Evolutionary conservation across 2,888 invertebrate genomes (phyloP).

Genomic region (Lasius fuliginosus): DNA sequence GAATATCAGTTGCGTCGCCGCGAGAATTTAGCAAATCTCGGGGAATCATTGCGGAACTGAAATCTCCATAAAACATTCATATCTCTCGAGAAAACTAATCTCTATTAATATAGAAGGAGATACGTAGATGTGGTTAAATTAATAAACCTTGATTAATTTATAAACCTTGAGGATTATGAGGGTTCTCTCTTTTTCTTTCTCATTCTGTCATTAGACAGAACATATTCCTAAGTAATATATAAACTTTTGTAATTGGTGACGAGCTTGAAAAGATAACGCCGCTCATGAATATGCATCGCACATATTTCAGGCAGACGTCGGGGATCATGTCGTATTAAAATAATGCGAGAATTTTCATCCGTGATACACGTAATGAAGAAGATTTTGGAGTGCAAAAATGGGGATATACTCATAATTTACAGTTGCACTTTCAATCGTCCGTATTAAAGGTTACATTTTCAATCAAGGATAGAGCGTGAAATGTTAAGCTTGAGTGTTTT

Average conservation of each 20-base stretch:
- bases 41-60: neutral
- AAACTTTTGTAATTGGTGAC: conserved; percentile 1
- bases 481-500: neutral
- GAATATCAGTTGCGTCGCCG: neutral
- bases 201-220: neutral
- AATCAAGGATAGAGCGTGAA: neutral
- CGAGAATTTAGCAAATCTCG: neutral
- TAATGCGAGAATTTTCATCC: neutral
- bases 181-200: neutral
- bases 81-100: neutral
- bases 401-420: neutral
- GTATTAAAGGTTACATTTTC: neutral
- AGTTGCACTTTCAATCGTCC: neutral
- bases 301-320: neutral
- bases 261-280: neutral
- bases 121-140: neutral
- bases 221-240: neutral
- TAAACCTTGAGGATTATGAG: neutral
- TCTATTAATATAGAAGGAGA: neutral
- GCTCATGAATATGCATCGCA: neutral
- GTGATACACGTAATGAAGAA: neutral
- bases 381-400: neutral
- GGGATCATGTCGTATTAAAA: neutral
- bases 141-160: too few relatives aligned
- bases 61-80: neutral